phyloP scores from a whole-genome alignment of 92 coral and sea anemone species.

The Nematostella vectensis region DNA sequence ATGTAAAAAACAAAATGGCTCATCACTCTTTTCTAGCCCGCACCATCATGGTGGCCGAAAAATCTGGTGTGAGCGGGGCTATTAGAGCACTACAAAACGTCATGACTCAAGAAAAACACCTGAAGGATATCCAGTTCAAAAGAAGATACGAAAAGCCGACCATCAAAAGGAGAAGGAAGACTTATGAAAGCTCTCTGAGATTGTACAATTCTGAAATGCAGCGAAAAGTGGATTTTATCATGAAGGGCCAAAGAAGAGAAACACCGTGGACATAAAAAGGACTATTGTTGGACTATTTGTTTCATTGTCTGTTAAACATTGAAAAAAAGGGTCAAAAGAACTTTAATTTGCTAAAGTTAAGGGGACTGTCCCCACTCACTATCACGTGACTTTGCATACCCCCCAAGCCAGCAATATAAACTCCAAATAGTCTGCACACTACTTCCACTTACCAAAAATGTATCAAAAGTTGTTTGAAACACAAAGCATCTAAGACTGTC shows the following conservation, averaged over 20 bases:
- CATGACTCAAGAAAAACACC: slow-evolving; percentile 71
- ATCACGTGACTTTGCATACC: too few relatives aligned
- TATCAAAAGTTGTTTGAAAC: too few relatives aligned
- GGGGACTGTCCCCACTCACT: too few relatives aligned
- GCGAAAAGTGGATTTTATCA: slow-evolving; percentile 70
- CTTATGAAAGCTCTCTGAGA: slow-evolving; percentile 73
- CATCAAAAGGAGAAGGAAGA: slow-evolving; percentile 78
- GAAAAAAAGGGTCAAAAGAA: too few relatives aligned
- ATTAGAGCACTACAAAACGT: slow-evolving; percentile 59
- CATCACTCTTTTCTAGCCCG: slow-evolving; percentile 86
- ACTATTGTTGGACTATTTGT: too few relatives aligned
- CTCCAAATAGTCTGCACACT: too few relatives aligned
- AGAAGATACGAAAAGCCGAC: slow-evolving; percentile 92
- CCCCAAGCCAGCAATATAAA: too few relatives aligned
- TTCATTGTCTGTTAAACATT: too few relatives aligned
- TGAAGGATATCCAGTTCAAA: slow-evolving; percentile 80
- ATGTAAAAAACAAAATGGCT: slow-evolving; percentile 84
- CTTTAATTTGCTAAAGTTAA: too few relatives aligned
- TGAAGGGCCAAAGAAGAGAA: slow-evolving; percentile 74
- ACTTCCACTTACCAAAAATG: too few relatives aligned
- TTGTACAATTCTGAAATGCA: slow-evolving; percentile 87
- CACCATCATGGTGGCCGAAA: slow-evolving; percentile 74
- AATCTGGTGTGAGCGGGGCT: slow-evolving; percentile 52
- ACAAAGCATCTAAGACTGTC: too few relatives aligned
- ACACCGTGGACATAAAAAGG: slow-evolving; percentile 77